Percentiles rank a stretch among this genome's conserved stretches.
phyloP scores from a whole-genome alignment of 2,888 invertebrate genomes.

The Drosophila pegasa region DNA sequence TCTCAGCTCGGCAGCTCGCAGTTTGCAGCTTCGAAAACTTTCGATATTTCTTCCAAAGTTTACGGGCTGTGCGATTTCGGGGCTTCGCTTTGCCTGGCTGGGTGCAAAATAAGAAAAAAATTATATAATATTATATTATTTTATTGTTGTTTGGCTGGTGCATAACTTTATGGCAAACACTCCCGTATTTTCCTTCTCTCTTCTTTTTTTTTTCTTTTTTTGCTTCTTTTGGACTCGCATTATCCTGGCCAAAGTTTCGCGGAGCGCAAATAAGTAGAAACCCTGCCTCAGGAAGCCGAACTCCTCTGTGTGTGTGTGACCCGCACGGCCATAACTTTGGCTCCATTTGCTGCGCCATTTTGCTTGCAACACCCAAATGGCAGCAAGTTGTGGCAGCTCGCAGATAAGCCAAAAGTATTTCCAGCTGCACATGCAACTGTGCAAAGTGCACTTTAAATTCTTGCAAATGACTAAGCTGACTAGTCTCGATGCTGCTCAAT shows the following conservation, averaged over 20 bases:
- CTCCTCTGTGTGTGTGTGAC: slow-evolving; percentile 28
- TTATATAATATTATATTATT: slow-evolving; percentile 71
- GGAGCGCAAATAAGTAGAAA: slow-evolving; percentile 59
- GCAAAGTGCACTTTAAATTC: slow-evolving; percentile 83
- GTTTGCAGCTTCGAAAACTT: slow-evolving; percentile 72
- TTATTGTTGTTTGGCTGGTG: slow-evolving; percentile 77
- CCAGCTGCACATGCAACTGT: slow-evolving; percentile 61
- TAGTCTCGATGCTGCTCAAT: slow-evolving; percentile 27
- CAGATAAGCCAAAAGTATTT: slow-evolving; percentile 73
- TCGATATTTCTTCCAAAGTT: slow-evolving; percentile 81
- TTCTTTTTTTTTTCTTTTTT: slow-evolving; percentile 1
- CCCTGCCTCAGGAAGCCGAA: slow-evolving; percentile 54
- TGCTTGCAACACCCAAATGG: slow-evolving; percentile 25
- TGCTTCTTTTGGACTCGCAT: slow-evolving; percentile 54
- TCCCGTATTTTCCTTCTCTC: slow-evolving; percentile 31
- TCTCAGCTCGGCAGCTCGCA: slow-evolving; percentile 32
- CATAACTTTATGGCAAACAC: slow-evolving; percentile 79
- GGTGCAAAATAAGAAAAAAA: slow-evolving; percentile 4
- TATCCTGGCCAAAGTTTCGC: slow-evolving; percentile 69
- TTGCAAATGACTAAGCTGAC: slow-evolving; percentile 78
- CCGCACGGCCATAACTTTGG: slow-evolving; percentile 63
- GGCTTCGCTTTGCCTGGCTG: slow-evolving; percentile 39
- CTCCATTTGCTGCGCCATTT: slow-evolving; percentile 72
- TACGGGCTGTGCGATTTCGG: slow-evolving; percentile 57
- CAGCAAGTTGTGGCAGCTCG: slow-evolving; percentile 19